Conservation (phyloP, 2,888 invertebrate genomes). For the Myathropa florea region DNA sequence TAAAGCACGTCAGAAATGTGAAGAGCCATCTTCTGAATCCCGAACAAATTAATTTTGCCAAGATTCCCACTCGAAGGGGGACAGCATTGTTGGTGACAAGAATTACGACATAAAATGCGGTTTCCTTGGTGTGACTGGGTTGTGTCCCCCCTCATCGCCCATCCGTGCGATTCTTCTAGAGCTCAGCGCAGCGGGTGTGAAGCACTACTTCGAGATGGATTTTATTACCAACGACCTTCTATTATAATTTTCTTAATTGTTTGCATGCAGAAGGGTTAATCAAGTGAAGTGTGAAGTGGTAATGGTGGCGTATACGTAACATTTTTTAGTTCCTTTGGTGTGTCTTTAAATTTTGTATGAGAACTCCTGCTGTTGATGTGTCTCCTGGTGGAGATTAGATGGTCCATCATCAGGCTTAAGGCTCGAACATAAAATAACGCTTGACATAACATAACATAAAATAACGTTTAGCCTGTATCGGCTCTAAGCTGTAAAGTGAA, state of each 20-base stretch:
- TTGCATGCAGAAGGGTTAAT: background rate
- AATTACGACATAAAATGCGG: background rate
- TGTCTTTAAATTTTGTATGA: background rate
- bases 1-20: background rate
- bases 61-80: background rate
- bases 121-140: background rate
- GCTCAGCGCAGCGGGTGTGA: too few species aligned
- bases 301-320: background rate
- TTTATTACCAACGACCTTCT: background rate
- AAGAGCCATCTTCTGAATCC: background rate
- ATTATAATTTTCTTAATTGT: background rate
- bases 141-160: background rate
- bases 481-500: too few species aligned
- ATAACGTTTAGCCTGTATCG: too few species aligned
- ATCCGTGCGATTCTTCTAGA: background rate
- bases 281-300: background rate
- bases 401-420: background rate
- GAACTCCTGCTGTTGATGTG: background rate
- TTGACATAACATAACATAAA: too few species aligned
- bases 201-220: background rate
- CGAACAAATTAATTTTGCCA: background rate
- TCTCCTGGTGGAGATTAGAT: background rate
- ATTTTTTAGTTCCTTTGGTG: background rate
- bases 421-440: too few species aligned
- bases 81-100: background rate